Base-by-base conservation (phyloP, 2,113 vertebrate species). In the Epinephelus moara region DNA sequence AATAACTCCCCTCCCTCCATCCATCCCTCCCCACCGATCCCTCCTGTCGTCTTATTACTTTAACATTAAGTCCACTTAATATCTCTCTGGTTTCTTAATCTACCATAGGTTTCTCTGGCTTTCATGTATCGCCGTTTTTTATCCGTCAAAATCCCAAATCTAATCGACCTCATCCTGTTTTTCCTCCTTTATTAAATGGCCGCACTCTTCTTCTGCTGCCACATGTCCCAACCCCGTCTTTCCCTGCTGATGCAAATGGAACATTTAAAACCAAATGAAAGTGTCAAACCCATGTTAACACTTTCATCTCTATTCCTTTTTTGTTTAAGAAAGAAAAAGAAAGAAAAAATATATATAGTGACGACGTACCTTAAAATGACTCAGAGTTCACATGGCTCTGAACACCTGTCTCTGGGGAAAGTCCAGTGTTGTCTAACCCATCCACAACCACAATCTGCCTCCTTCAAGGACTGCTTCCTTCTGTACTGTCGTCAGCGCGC, bases 1-100 rank as follows among this genome's bases (percentile, higher is more conserved):
- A 90, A 55, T 12, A 27, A 10, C 61, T 40, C n/a, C 2, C 33
- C 56, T 64, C 68, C 68, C 45, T 73, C 61, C 37, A n/a, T 40
- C 33, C 2, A 2, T 40, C 40, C 42, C 18, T 77, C 70, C 52
- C 12, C 49, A 0, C 13, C 45, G 30, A 86, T 72, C 84, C 72
- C 49, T 30, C 64, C 70, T 62, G 69, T 76, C 66, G 6, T 62
- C 66, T 62, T 2, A 53, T 70, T 19, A 23, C 61, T 66, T 67
- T 1, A 40, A 21, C 63, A 27, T 66, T 56, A 79, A 78, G n/a
- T 47, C 8, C 0, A 50, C 15, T 25, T 25, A 30, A 47, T 64
- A n/a, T 0, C 59, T 50, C 12, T 50, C 14, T 21, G 52, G 3
- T 47, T 77, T 59, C 62, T 70, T 15, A 18, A 60, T 68, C 70